Conservation (phyloP, 2,797 vertebrate species). For the Knipowitschia caucasica region DNA sequence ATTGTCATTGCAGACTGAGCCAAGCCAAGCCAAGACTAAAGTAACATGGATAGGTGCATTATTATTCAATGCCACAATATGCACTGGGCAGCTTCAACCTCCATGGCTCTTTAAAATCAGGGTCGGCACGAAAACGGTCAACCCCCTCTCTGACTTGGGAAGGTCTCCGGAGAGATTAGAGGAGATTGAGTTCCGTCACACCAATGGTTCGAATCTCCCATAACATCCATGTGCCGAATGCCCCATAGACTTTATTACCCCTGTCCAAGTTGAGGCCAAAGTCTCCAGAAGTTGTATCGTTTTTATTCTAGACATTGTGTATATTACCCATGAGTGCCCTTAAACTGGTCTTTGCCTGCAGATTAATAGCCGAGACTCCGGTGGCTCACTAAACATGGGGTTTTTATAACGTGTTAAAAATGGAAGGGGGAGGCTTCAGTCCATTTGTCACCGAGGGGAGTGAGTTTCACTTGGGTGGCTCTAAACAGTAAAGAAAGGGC, state of each 20-base stretch:
- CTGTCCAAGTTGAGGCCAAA: constrained; percentile 25
- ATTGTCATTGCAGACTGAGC: too few relatives aligned
- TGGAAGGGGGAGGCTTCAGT: constrained; percentile 43
- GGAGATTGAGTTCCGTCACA: constrained; percentile 33
- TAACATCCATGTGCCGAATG: constrained; percentile 41
- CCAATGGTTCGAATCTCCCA: constrained; percentile 47
- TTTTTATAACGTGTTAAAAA: constrained; percentile 49
- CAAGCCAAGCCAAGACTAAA: not conserved
- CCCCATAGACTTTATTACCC: constrained; percentile 53
- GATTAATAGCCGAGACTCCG: constrained; percentile 44
- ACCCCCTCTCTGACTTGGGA: constrained; percentile 21
- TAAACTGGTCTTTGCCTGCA: constrained; percentile 25
- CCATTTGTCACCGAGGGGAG: constrained; percentile 57
- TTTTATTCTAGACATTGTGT: constrained; percentile 13
- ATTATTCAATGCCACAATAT: constrained; percentile 18
- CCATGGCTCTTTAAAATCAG: constrained; percentile 42
- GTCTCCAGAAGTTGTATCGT: constrained; percentile 35
- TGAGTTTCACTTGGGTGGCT: constrained; percentile 62
- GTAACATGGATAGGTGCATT: not conserved
- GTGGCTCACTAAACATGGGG: constrained; percentile 48
- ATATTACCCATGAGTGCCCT: constrained; percentile 29
- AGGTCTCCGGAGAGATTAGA: constrained; percentile 50
- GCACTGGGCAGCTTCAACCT: constrained; percentile 26
- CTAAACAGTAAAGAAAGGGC: constrained; percentile 68
- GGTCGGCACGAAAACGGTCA: constrained; percentile 19